phyloP scores from a whole-genome alignment of 1,140 invertebrate species.

The Papilio polyxenes region DNA sequence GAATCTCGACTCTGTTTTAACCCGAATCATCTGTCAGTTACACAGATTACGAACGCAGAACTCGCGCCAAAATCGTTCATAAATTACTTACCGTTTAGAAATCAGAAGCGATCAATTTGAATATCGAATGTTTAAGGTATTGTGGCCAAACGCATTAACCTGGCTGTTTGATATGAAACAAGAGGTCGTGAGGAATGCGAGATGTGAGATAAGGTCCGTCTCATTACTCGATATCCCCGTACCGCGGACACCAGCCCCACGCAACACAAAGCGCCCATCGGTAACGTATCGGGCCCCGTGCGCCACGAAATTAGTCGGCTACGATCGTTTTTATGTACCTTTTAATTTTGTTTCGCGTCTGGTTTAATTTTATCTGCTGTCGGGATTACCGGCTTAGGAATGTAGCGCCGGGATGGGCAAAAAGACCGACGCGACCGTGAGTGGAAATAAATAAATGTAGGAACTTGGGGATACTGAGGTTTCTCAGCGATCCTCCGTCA shows the following conservation, averaged over 20 bases:
- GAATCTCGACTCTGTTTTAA: constrained; percentile 59
- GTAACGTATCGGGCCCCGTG: constrained; percentile 71
- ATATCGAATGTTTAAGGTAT: constrained; percentile 2
- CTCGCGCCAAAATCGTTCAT: constrained; percentile 32
- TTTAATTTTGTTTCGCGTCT: constrained; percentile 81
- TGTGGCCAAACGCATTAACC: constrained; percentile 29
- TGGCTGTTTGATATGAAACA: constrained; percentile 21
- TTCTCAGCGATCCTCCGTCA: constrained; percentile 66
- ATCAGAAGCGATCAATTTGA: not conserved
- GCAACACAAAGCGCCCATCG: constrained; percentile 58
- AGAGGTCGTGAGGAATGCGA: constrained; percentile 33
- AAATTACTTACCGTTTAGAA: constrained; percentile 25
- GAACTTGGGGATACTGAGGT: constrained; percentile 72
- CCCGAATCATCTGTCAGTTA: constrained; percentile 42
- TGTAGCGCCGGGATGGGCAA: constrained; percentile 72
- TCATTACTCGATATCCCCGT: constrained; percentile 56
- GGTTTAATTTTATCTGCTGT: constrained; percentile 80
- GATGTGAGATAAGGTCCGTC: constrained; percentile 58
- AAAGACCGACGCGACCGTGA: constrained; percentile 74
- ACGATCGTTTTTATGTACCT: constrained; percentile 77
- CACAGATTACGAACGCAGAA: constrained; percentile 9
- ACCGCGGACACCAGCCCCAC: constrained; percentile 50
- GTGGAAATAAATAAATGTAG: constrained; percentile 78
- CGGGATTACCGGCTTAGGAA: constrained; percentile 80
- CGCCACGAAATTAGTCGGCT: constrained; percentile 78